A percentile compares a stretch with the other conserved stretches of the same genome.
phyloP scores from a whole-genome alignment of 1,140 invertebrate genomes.

The Phenacoccus solenopsis region DNA sequence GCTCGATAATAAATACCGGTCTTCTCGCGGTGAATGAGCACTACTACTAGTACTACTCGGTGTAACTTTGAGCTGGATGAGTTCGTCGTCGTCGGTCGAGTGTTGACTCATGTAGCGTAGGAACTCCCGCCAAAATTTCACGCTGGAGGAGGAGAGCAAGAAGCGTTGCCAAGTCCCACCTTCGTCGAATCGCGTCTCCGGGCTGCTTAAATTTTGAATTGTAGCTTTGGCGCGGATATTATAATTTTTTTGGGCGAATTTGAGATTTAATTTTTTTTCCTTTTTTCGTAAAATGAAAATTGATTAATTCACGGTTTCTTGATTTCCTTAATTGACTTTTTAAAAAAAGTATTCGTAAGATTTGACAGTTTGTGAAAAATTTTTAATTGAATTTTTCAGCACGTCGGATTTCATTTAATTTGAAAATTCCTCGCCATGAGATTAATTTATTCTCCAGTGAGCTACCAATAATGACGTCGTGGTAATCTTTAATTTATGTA shows the following conservation, averaged over 20 bases:
- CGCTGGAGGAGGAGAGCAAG: not conserved
- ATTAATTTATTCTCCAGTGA: no score
- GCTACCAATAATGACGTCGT: no score
- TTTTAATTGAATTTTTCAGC: no score
- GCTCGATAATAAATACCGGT: not conserved
- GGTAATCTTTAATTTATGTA: no score
- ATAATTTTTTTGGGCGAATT: not conserved
- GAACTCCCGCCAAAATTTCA: not conserved
- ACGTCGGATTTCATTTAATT: no score
- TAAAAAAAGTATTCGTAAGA: no score
- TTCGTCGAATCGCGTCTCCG: not conserved
- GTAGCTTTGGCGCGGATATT: not conserved
- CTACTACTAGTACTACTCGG: not conserved
- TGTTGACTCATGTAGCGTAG: not conserved
- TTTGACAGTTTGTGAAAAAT: no score
- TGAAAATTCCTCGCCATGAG: no score
- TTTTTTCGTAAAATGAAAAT: no score
- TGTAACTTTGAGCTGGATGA: not conserved
- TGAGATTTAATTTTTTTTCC: no score
- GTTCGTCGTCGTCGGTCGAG: not conserved
- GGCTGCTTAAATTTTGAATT: not conserved
- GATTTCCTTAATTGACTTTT: no score
- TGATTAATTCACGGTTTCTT: no score
- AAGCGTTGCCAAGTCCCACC: not conserved
- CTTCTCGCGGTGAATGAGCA: not conserved